Percentiles rank a stretch among this genome's conserved stretches.
Evolutionary conservation across 2,113 vertebrate genomes (phyloP).

Genomic region (Platichthys stellatus): DNA sequence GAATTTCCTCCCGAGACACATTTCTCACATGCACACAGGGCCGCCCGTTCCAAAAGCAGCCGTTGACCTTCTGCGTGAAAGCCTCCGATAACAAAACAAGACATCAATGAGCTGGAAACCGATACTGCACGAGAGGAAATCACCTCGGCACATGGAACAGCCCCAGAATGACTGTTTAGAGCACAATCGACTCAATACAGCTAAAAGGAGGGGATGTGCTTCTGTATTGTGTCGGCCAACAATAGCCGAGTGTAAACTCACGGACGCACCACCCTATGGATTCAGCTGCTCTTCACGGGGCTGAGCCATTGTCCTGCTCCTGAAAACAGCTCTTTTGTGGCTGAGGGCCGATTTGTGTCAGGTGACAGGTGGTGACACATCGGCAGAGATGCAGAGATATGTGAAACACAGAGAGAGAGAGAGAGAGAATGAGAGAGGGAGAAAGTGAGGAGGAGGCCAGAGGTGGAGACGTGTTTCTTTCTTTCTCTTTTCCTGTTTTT

Average conservation of each 20-base stretch:
- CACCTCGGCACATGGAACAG: slow-evolving; percentile 61
- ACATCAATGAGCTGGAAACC: slow-evolving; percentile 79
- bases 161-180: slow-evolving; percentile 68
- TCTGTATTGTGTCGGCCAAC: slow-evolving; percentile 73
- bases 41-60: slow-evolving; percentile 65
- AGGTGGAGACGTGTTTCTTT: slow-evolving; percentile 24
- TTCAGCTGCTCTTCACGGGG: slow-evolving; percentile 59
- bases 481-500: slow-evolving; percentile 16
- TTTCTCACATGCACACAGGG: slow-evolving; percentile 52
- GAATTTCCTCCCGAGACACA: slow-evolving; percentile 56
- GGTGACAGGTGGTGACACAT: slow-evolving; percentile 68
- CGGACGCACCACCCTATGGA: slow-evolving; percentile 68
- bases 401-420: slow-evolving; percentile 24
- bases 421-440: slow-evolving; percentile 23
- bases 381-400: slow-evolving; percentile 30
- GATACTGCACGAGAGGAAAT: slow-evolving; percentile 75
- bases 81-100: slow-evolving; percentile 72
- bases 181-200: slow-evolving; percentile 59
- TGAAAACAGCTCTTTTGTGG: slow-evolving; percentile 58
- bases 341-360: slow-evolving; percentile 68
- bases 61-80: slow-evolving; percentile 74
- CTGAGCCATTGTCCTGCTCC: slow-evolving; percentile 64
- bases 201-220: slow-evolving; percentile 67
- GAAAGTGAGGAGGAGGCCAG: slow-evolving; percentile 36
- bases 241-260: slow-evolving; percentile 74